Percentiles rank a stretch among this genome's conserved stretches.
phyloP scores from a whole-genome alignment of 2,888 invertebrate genomes.

The Maniola hyperantus region DNA sequence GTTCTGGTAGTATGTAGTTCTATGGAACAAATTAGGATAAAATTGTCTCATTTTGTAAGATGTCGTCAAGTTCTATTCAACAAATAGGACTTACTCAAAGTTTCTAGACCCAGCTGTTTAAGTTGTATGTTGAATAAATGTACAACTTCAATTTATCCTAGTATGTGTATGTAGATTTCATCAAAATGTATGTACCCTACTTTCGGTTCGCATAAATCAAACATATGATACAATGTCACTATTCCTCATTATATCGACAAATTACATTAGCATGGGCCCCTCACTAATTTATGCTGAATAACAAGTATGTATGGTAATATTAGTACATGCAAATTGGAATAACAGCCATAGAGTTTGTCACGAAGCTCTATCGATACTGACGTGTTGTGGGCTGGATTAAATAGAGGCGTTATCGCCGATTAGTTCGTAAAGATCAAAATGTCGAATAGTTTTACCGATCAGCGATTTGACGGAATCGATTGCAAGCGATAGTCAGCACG shows the following conservation, averaged over 20 bases:
- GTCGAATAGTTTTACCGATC: slow-evolving; percentile 22
- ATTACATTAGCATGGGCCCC: slow-evolving; percentile 31
- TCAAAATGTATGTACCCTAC: background rate
- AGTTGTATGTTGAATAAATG: too few species aligned
- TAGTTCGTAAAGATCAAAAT: slow-evolving; percentile 20
- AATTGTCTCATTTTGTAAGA: too few species aligned
- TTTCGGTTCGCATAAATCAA: slow-evolving; percentile 8
- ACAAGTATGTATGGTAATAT: slow-evolving; percentile 45
- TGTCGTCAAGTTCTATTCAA: too few species aligned
- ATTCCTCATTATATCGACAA: slow-evolving; percentile 20
- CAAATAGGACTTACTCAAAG: too few species aligned
- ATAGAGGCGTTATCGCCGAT: slow-evolving; percentile 27
- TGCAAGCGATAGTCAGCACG: background rate
- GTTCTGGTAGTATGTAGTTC: too few species aligned
- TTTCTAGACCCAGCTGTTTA: too few species aligned
- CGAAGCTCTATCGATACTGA: slow-evolving; percentile 37
- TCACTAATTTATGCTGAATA: slow-evolving; percentile 46
- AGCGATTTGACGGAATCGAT: slow-evolving; percentile 11
- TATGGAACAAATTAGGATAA: too few species aligned
- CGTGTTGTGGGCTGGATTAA: slow-evolving; percentile 21
- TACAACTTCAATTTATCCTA: too few species aligned
- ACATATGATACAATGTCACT: slow-evolving; percentile 6
- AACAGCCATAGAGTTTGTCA: slow-evolving; percentile 41
- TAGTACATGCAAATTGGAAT: slow-evolving; percentile 52
- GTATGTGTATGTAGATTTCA: too few species aligned